A percentile compares a stretch with the other conserved stretches of the same genome.
Evolutionary conservation across 2,888 invertebrate species (phyloP).

Genomic region (Hemaris fuciformis): DNA sequence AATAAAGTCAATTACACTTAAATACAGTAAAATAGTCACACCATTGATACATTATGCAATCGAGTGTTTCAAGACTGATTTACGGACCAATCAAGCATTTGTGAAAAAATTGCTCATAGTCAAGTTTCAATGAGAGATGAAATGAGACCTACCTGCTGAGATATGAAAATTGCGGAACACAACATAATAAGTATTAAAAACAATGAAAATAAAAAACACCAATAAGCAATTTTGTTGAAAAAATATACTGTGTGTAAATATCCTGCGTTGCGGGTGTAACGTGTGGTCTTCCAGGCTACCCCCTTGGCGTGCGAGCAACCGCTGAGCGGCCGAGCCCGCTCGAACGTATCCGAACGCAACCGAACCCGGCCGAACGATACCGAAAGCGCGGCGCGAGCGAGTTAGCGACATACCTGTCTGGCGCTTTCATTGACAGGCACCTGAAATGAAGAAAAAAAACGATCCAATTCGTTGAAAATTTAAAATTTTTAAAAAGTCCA

Average conservation of each 20-base stretch:
- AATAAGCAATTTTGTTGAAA: slow-evolving; percentile 76
- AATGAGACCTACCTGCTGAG: slow-evolving; percentile 62
- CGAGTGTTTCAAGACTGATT: slow-evolving; percentile 50
- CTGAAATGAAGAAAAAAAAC: slow-evolving; percentile 87
- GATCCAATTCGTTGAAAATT: slow-evolving; percentile 84
- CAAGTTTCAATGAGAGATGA: slow-evolving; percentile 56
- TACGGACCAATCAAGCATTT: slow-evolving; percentile 65
- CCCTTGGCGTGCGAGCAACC: slow-evolving; percentile 64
- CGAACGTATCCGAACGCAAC: slow-evolving; percentile 72
- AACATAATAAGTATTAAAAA: slow-evolving; percentile 41
- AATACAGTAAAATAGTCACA: slow-evolving; percentile 69
- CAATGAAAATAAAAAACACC: slow-evolving; percentile 72
- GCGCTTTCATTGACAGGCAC: slow-evolving; percentile 89
- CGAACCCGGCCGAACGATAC: slow-evolving; percentile 75
- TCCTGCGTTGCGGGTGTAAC: slow-evolving; percentile 79
- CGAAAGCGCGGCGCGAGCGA: slow-evolving; percentile 70
- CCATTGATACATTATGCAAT: slow-evolving; percentile 68
- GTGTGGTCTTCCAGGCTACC: slow-evolving; percentile 79
- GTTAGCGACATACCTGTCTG: slow-evolving; percentile 85
- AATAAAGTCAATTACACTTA: slow-evolving; percentile 58
- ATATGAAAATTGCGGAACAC: slow-evolving; percentile 47
- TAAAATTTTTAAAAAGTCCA: slow-evolving; percentile 66
- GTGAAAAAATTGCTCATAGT: slow-evolving; percentile 47
- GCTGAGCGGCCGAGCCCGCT: slow-evolving; percentile 65
- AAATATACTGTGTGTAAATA: slow-evolving; percentile 68